Conservation (phyloP, 2,797 vertebrate species). For the Sparus aurata region DNA sequence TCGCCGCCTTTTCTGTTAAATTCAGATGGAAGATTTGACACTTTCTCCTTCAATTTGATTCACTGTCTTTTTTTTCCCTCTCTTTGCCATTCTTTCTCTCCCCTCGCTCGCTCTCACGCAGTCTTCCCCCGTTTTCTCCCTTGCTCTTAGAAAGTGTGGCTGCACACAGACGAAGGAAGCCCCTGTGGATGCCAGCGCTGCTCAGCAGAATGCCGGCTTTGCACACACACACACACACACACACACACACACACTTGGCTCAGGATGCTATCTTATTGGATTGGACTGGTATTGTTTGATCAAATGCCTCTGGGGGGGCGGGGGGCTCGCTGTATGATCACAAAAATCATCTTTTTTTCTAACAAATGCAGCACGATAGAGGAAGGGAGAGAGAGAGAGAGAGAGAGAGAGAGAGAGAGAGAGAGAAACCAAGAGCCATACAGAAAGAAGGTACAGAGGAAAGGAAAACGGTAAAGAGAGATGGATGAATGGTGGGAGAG, state of each 20-base stretch:
- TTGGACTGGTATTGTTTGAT: constrained; percentile 53
- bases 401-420: too few species aligned
- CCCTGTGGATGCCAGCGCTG: constrained; percentile 36
- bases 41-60: constrained; percentile 42
- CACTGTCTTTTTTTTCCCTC: constrained; percentile 18
- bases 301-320: constrained; percentile 15
- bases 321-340: constrained; percentile 15
- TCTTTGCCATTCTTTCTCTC: not conserved
- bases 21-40: constrained; percentile 45
- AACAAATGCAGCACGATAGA: constrained; percentile 34
- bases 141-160: constrained; percentile 10
- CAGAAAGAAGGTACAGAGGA: not conserved
- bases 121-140: constrained; percentile 8
- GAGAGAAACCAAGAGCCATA: not conserved
- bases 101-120: not conserved
- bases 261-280: constrained; percentile 52
- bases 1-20: constrained; percentile 25
- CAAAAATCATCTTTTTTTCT: constrained; percentile 20
- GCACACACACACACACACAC: constrained; percentile 21
- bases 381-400: too few species aligned
- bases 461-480: not conserved
- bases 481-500: not conserved
- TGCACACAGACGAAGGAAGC: constrained; percentile 36
- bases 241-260: constrained; percentile 31
- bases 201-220: constrained; percentile 34